Conservation (phyloP, 2,113 vertebrate genomes). For the Cromileptes altivelis region DNA sequence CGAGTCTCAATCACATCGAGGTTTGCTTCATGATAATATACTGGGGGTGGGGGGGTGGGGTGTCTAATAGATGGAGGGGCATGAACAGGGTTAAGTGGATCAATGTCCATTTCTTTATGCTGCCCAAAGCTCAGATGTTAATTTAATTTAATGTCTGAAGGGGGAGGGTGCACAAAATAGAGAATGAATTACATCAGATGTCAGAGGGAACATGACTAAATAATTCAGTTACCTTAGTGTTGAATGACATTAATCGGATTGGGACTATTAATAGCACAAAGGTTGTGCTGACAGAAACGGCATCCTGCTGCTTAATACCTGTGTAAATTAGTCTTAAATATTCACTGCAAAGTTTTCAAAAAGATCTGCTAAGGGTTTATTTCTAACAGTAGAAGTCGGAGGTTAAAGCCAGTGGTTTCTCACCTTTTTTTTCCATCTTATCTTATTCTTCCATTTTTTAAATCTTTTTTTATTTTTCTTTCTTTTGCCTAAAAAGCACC, state of each 20-base stretch:
- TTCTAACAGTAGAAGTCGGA: neutral
- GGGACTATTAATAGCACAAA: slow-evolving; percentile 59
- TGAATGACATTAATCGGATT: slow-evolving; percentile 76
- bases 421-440: too few species aligned
- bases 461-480: too few species aligned
- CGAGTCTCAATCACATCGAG: slow-evolving; percentile 24
- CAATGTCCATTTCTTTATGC: slow-evolving; percentile 68
- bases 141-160: slow-evolving; percentile 74
- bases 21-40: slow-evolving; percentile 29
- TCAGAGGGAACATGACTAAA: slow-evolving; percentile 68
- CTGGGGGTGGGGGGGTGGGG: neutral
- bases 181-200: slow-evolving; percentile 76
- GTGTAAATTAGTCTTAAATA: neutral
- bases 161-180: slow-evolving; percentile 49
- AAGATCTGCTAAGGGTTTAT: neutral
- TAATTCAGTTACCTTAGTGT: slow-evolving; percentile 76
- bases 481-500: too few species aligned
- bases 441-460: too few species aligned
- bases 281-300: slow-evolving; percentile 24
- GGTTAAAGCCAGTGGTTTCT: neutral
- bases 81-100: slow-evolving; percentile 59
- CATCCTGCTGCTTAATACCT: neutral
- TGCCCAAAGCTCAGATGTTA: slow-evolving; percentile 65
- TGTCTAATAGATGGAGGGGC: neutral
- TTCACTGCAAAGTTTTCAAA: neutral